Evolutionary conservation across 2,888 invertebrate genomes (phyloP).

Genomic region (Zaprionus lineosus): DNA sequence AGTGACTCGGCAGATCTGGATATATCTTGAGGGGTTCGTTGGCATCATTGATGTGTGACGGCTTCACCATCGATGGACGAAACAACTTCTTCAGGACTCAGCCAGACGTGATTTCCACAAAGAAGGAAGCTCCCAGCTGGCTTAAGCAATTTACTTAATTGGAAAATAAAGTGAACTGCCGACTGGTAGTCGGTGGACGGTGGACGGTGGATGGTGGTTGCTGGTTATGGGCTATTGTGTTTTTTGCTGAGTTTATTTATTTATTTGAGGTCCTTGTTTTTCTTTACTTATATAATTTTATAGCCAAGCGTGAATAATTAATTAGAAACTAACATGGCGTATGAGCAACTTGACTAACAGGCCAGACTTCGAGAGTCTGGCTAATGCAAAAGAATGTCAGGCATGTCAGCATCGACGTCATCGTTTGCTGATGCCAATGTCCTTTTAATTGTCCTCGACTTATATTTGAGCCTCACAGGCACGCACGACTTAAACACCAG

Average conservation of each 20-base stretch:
- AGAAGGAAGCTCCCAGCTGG: conserved; percentile 40
- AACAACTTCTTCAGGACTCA: conserved; percentile 3
- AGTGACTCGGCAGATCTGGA: background rate
- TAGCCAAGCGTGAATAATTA: conserved; percentile 63
- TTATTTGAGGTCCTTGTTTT: too few relatives aligned
- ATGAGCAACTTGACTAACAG: conserved; percentile 38
- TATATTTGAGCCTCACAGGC: conserved; percentile 49
- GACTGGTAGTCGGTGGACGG: too few relatives aligned
- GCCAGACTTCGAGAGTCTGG: background rate
- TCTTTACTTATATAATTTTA: conserved; percentile 35
- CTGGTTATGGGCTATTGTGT: conserved; percentile 35
- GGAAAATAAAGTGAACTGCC: conserved; percentile 59
- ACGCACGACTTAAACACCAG: conserved; percentile 29
- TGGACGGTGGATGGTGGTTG: background rate
- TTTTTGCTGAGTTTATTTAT: conserved; percentile 3
- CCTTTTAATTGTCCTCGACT: conserved; percentile 61
- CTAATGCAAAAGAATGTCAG: conserved; percentile 77
- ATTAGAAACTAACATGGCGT: conserved; percentile 59
- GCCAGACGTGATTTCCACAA: conserved; percentile 36
- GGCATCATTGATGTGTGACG: conserved; percentile 42
- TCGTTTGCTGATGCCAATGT: conserved; percentile 57
- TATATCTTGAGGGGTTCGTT: conserved; percentile 10
- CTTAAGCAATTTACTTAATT: conserved; percentile 69
- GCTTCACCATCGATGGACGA: conserved; percentile 33
- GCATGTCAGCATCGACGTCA: conserved; percentile 36